These are phyloP conservation scores for Leptura quadrifasciata DNA, from an alignment of 2,888 invertebrate genomes.

Conservation along the genomic window DNA sequence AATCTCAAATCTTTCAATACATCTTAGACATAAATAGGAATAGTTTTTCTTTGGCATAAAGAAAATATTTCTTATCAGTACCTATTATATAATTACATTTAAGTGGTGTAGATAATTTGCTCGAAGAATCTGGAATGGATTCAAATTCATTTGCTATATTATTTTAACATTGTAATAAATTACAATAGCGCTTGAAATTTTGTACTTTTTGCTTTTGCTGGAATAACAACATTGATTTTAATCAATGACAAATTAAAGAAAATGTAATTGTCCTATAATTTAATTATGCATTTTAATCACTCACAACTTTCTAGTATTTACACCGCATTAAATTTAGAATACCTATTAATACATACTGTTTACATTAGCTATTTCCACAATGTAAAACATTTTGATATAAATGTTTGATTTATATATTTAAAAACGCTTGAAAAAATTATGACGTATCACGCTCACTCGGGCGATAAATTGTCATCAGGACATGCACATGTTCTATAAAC, in stretches of 20 bases:
- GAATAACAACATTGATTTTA: neutral
- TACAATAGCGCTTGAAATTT: too few species aligned
- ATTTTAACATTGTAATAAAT: too few species aligned
- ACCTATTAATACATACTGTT: slow-evolving; percentile 15
- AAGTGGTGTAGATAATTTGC: too few species aligned
- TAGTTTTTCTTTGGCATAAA: too few species aligned
- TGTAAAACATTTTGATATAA: slow-evolving; percentile 15
- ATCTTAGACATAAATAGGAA: too few species aligned
- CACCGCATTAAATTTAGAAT: neutral
- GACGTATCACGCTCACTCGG: slow-evolving; percentile 4
- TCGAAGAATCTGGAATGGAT: too few species aligned
- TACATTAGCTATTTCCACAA: slow-evolving; percentile 15
- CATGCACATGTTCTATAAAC: slow-evolving; percentile 31
- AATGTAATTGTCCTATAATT: neutral
- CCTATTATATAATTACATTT: too few species aligned
- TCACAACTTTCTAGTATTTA: neutral
- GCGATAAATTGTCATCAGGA: slow-evolving; percentile 24
- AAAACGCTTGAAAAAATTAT: slow-evolving; percentile 14
- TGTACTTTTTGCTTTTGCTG: too few species aligned
- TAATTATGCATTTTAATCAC: neutral
- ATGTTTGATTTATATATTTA: slow-evolving; percentile 6
- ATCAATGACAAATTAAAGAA: neutral
- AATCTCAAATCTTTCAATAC: too few species aligned
- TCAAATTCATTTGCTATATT: too few species aligned
- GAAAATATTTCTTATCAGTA: too few species aligned